phyloP scores from a whole-genome alignment of 2,888 invertebrate species.

The Stegophylla sp. region DNA sequence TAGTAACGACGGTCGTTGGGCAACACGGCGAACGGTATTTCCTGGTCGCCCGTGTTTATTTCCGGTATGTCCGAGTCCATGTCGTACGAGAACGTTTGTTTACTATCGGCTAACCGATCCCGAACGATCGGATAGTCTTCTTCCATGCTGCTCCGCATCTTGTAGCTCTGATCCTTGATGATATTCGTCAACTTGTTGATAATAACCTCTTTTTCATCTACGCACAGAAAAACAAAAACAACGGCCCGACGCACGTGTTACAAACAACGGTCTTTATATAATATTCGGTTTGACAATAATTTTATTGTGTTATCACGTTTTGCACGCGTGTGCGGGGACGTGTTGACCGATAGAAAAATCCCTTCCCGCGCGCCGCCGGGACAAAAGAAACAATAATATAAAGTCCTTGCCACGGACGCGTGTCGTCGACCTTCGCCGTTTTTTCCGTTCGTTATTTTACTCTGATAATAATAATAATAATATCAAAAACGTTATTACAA shows the following conservation, averaged over 20 bases:
- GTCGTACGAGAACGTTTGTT: constrained; percentile 44
- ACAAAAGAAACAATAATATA: neutral
- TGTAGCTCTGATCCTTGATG: constrained; percentile 43
- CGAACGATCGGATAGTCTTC: constrained; percentile 5
- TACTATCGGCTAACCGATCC: neutral
- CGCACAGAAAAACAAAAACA: constrained; percentile 15
- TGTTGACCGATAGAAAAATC: neutral
- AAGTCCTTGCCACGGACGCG: neutral
- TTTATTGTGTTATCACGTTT: neutral
- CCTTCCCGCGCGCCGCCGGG: neutral
- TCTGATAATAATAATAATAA: too few relatives aligned
- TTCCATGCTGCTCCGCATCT: constrained; percentile 7
- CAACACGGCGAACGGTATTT: constrained; percentile 64
- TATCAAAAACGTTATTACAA: neutral
- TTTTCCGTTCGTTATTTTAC: neutral
- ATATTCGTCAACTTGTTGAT: constrained; percentile 53
- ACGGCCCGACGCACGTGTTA: neutral
- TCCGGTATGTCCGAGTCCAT: constrained; percentile 14
- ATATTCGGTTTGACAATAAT: neutral
- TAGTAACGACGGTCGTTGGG: constrained; percentile 66
- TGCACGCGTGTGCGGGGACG: neutral
- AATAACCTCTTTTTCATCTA: constrained; percentile 52
- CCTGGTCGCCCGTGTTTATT: constrained; percentile 61
- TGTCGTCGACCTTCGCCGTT: neutral
- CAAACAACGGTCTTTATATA: too few relatives aligned